Evolutionary conservation across 2,113 vertebrate species (phyloP).

Genomic region (Aspidoscelis tigris): DNA sequence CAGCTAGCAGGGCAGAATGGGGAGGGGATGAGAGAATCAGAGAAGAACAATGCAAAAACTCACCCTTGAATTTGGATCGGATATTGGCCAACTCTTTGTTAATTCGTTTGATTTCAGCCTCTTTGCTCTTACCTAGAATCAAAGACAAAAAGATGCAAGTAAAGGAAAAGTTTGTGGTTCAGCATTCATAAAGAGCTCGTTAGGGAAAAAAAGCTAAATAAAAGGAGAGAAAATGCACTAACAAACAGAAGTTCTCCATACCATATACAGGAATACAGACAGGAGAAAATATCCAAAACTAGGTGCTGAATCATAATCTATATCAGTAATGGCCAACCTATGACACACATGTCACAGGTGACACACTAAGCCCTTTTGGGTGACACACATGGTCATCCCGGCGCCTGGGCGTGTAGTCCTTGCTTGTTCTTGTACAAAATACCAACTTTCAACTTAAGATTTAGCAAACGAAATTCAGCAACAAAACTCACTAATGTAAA

Average conservation of each 20-base stretch:
- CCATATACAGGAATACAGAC: too few relatives aligned
- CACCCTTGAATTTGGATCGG: slow-evolving; percentile 91
- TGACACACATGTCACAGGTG: too few relatives aligned
- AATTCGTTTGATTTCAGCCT: slow-evolving; percentile 93
- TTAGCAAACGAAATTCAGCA: too few relatives aligned
- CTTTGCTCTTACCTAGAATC: slow-evolving; percentile 90
- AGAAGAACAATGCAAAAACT: neutral
- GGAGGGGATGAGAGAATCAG: neutral
- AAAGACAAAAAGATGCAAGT: slow-evolving; percentile 9
- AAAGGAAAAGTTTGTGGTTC: neutral
- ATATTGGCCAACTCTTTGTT: slow-evolving; percentile 96
- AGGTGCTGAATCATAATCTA: too few relatives aligned
- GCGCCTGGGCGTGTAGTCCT: too few relatives aligned
- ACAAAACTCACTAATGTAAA: too few relatives aligned
- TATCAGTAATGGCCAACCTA: too few relatives aligned
- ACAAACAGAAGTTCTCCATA: neutral
- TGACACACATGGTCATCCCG: too few relatives aligned
- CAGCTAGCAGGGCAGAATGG: neutral
- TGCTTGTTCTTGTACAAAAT: too few relatives aligned
- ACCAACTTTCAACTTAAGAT: too few relatives aligned
- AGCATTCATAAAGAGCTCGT: neutral
- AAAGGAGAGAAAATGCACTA: neutral
- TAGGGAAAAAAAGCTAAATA: neutral
- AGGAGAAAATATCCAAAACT: too few relatives aligned
- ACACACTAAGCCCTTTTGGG: too few relatives aligned